phyloP scores from a whole-genome alignment of 2,888 invertebrate species.

The Electrophaes corylata region DNA sequence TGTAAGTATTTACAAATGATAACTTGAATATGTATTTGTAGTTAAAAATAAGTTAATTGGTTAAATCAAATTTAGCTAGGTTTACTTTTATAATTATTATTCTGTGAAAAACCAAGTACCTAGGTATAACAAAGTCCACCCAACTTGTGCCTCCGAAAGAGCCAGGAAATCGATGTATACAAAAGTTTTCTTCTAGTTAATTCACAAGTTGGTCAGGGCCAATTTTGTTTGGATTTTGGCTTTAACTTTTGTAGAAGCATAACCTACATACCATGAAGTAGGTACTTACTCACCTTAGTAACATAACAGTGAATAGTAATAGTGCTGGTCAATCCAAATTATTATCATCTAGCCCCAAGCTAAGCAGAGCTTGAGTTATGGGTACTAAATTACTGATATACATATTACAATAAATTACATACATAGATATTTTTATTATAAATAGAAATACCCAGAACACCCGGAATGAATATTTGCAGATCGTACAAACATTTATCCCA shows the following conservation, averaged over 20 bases:
- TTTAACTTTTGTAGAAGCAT: not conserved
- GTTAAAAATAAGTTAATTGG: not conserved
- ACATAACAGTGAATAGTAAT: no score
- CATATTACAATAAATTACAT: no score
- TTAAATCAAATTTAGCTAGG: not conserved
- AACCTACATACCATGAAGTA: no score
- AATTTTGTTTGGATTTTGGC: not conserved
- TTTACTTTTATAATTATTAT: not conserved
- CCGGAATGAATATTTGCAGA: no score
- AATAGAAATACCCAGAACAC: no score
- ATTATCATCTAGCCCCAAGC: no score
- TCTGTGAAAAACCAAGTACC: not conserved
- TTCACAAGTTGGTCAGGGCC: slow-evolving; percentile 1
- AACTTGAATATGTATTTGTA: not conserved
- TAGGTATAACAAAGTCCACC: not conserved
- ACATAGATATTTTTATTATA: no score
- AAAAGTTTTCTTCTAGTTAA: not conserved
- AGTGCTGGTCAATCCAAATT: no score
- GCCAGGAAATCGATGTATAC: not conserved
- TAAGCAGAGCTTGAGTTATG: no score
- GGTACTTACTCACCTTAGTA: no score
- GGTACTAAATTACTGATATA: no score
- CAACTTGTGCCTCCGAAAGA: slow-evolving; percentile 8
- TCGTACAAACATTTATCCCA: no score
- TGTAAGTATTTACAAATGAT: slow-evolving; percentile 56